Evolutionary conservation across 1,140 invertebrate species (phyloP), one percentile per base, ranked within the genome.

Genomic region (Holcopasites calliopsidis): DNA sequence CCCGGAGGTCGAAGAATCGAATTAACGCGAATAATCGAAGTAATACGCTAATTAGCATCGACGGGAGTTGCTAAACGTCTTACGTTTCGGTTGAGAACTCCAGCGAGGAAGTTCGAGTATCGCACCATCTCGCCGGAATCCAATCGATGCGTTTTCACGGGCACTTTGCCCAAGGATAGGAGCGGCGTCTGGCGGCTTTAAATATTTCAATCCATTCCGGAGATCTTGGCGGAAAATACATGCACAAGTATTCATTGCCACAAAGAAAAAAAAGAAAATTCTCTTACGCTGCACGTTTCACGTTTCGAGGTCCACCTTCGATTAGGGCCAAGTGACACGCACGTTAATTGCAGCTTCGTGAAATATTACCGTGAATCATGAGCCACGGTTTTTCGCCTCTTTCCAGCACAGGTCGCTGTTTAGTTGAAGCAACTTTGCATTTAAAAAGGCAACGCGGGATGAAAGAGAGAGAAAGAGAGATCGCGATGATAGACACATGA

Each of bases 1-100:
- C 16, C 26, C 47, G 42, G 21, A 33, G 26, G 47, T 8, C 35
- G 38, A 11, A 13, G 31, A 49, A 74, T 74, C 18, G 57, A 66
- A 57, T 62, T 47, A 65, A 55, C 49, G 50, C 11, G 11, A 18
- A 23, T 28, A 23, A 31, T 18, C 10, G 10, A 13, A 50, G 49
- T 13, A 54, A 74, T 55, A 31, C 52, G 50, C 7, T 57, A 74
- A 74, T 66, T 74, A 74, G 31, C 42, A 47, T 57, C 26, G 28
- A 11, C 16, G 23, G 13, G n/a, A 55, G 40, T 40, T 54, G 16
- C 6, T 11, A 16, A 23, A n/a, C 38, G 54, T 13, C 7, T 35
- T 7, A 26, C n/a, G 4, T 69, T 31, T 54, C 13, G 5, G 13
- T 21, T 31, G 42, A 16, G 16, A 16, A 54, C 6, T n/a, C n/a